phyloP scores from a whole-genome alignment of 1,140 invertebrate species.

The Papilio aristodemus region DNA sequence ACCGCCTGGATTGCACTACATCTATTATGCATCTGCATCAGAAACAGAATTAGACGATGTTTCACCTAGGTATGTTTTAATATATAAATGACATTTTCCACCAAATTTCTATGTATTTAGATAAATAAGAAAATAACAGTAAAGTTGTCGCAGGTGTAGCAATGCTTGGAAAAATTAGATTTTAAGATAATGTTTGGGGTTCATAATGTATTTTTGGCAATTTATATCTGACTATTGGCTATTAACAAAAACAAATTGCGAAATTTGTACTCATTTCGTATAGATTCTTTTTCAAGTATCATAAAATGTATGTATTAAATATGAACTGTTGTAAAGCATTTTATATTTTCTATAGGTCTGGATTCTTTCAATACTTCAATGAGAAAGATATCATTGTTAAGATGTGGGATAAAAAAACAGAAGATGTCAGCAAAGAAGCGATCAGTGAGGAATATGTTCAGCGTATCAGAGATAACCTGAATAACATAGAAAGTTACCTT shows the following conservation, averaged over 20 bases:
- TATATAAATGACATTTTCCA: background rate
- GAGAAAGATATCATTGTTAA: conserved; percentile 91
- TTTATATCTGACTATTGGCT: no score
- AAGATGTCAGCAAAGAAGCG: conserved; percentile 84
- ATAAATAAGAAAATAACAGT: no score
- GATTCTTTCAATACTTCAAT: conserved; percentile 95
- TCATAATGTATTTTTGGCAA: no score
- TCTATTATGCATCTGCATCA: conserved; percentile 89
- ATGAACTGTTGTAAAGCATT: background rate
- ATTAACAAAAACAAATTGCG: no score
- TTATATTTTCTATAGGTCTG: conserved; percentile 83
- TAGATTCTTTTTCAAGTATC: no score
- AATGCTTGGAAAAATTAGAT: no score
- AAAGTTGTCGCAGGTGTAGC: no score
- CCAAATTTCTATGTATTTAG: no score
- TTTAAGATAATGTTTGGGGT: no score
- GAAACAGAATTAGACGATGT: conserved; percentile 68
- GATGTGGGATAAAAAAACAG: conserved; percentile 89
- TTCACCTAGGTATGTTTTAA: conserved; percentile 51
- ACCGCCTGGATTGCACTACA: conserved; percentile 96
- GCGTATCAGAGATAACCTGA: conserved; percentile 86
- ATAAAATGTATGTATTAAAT: no score
- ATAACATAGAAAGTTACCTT: conserved; percentile 89
- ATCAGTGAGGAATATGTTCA: conserved; percentile 82
- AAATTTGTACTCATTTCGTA: no score